A percentile compares a stretch with the other conserved stretches of the same genome.
phyloP scores from a whole-genome alignment of 2,888 invertebrate species.

The Villa cingulata region DNA sequence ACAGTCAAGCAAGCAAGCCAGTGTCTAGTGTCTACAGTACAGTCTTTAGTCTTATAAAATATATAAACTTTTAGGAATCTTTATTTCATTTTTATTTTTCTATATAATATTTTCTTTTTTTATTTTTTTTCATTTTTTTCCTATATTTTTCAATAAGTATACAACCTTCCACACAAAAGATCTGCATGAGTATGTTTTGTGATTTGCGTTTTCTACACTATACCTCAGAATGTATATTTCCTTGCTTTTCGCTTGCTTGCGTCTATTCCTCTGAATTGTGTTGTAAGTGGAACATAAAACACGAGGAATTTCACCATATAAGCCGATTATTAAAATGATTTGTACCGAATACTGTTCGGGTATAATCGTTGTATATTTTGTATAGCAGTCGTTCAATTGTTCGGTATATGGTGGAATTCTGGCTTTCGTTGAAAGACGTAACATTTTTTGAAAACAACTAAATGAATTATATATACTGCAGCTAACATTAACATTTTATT shows the following conservation, averaged over 20 bases:
- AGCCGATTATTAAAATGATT: slow-evolving; percentile 9
- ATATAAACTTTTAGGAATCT: no score
- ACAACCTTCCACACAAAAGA: no score
- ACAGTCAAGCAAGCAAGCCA: no score
- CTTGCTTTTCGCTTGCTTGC: slow-evolving; percentile 25
- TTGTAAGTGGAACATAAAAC: slow-evolving; percentile 20
- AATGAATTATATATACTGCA: slow-evolving; percentile 3
- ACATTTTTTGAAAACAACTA: not conserved
- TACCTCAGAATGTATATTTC: slow-evolving; percentile 18
- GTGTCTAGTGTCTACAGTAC: no score
- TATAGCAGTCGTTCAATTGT: not conserved
- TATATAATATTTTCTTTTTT: no score
- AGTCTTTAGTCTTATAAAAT: no score
- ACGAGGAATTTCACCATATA: slow-evolving; percentile 21
- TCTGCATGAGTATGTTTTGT: no score
- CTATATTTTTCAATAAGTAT: no score
- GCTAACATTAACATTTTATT: no score
- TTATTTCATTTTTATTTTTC: no score
- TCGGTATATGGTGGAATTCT: slow-evolving; percentile 11
- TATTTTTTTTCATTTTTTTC: no score
- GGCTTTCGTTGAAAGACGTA: slow-evolving; percentile 12
- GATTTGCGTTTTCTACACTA: not conserved
- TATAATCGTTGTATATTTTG: not conserved
- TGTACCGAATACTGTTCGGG: slow-evolving; percentile 14
- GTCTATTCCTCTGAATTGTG: slow-evolving; percentile 23